Conservation (phyloP, 2,888 invertebrate genomes). For the Ptilodon capucinus region DNA sequence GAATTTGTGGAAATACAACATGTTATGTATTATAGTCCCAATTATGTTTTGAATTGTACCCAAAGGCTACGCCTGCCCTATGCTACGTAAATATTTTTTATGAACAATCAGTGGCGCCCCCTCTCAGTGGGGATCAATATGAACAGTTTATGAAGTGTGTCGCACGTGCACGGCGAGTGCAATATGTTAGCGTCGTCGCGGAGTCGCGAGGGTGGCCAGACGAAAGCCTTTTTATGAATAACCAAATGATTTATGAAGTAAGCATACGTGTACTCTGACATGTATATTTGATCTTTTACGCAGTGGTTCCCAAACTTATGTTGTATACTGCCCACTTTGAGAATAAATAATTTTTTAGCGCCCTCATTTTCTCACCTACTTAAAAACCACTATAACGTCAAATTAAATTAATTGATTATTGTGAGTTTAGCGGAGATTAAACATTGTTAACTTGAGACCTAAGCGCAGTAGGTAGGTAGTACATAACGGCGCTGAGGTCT, state of each 20-base stretch:
- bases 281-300: constrained; percentile 2
- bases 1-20: neutral
- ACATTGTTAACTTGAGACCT: too few species aligned
- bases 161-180: constrained; percentile 71
- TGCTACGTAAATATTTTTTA: constrained; percentile 59
- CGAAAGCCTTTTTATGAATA: constrained; percentile 79
- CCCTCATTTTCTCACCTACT: too few species aligned
- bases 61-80: constrained; percentile 13
- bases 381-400: too few species aligned
- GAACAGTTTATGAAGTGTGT: constrained; percentile 77
- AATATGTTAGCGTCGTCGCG: constrained; percentile 66
- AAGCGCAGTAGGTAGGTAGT: too few species aligned
- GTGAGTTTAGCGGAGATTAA: too few species aligned
- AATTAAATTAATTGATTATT: too few species aligned
- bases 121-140: constrained; percentile 59
- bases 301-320: too few species aligned
- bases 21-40: neutral
- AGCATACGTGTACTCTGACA: constrained; percentile 39
- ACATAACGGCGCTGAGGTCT: too few species aligned
- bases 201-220: constrained; percentile 45
- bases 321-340: too few species aligned
- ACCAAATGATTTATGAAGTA: constrained; percentile 78
- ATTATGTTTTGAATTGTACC: neutral
- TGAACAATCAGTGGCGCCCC: constrained; percentile 68
- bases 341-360: too few species aligned